These are phyloP conservation scores for Cybosia mesomella DNA, from an alignment of 2,888 invertebrate species.

Conservation along the genomic window DNA sequence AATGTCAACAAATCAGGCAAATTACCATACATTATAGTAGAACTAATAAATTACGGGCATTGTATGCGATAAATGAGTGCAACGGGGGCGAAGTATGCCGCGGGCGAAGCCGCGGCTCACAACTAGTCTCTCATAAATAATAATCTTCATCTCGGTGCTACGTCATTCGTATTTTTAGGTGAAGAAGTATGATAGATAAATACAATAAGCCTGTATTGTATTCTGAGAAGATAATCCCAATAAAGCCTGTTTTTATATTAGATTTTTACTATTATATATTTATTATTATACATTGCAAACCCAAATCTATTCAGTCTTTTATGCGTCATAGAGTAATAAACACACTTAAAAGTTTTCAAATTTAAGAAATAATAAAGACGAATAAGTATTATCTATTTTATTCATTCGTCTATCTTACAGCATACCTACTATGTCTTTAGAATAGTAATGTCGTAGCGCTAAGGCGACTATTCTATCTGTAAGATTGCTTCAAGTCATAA, in stretches of 20 bases:
- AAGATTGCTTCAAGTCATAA: conserved; percentile 39
- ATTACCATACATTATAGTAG: no score
- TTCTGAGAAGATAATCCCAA: neutral
- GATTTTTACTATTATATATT: neutral
- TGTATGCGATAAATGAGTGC: no score
- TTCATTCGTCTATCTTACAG: neutral
- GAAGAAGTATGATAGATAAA: neutral
- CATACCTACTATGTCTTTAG: neutral
- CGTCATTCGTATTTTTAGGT: neutral
- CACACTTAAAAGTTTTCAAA: neutral
- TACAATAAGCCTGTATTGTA: neutral
- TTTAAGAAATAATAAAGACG: neutral
- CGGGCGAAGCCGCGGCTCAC: no score
- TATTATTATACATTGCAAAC: neutral
- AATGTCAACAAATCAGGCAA: no score
- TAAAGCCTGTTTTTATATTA: neutral
- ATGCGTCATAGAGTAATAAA: neutral
- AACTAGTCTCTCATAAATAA: neutral
- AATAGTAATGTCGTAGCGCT: neutral
- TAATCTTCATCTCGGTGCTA: neutral
- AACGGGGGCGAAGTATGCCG: no score
- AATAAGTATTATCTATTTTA: neutral
- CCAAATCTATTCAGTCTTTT: neutral
- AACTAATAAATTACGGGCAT: no score
- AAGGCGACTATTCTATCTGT: neutral